Conservation (phyloP, 2,888 invertebrate genomes). For the Thymelicus acteon region DNA sequence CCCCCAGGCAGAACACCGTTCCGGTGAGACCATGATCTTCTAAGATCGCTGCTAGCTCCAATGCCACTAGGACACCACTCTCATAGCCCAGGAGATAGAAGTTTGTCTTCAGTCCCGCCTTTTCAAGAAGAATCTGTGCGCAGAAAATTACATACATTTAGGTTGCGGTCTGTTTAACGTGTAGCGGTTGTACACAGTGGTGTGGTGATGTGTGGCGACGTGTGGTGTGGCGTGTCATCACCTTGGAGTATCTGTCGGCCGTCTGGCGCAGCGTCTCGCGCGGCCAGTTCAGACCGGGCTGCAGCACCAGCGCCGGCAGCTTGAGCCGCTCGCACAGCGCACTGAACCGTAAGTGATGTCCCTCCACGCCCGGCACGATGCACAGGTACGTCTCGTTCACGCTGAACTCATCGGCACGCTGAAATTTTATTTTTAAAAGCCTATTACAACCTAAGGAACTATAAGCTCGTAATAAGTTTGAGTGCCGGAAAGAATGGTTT, state of each 20-base stretch:
- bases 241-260: constrained; percentile 56
- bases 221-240: no score
- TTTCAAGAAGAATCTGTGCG: constrained; percentile 46
- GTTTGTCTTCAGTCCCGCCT: constrained; percentile 41
- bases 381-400: constrained; percentile 50
- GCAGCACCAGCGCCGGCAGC: constrained; percentile 57
- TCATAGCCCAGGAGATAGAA: constrained; percentile 56
- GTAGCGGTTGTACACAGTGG: background rate
- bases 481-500: no score
- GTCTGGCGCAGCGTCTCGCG: constrained; percentile 53
- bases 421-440: constrained; percentile 8
- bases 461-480: no score
- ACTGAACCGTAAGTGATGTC: constrained; percentile 54
- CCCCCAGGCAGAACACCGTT: constrained; percentile 63
- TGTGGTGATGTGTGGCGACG: no score
- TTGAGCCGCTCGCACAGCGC: constrained; percentile 57
- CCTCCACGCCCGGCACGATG: constrained; percentile 63
- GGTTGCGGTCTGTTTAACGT: background rate
- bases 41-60: constrained; percentile 54
- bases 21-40: constrained; percentile 57
- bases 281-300: constrained; percentile 53
- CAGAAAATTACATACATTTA: background rate
- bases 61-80: constrained; percentile 51
- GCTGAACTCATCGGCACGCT: constrained; percentile 60
- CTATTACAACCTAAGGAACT: no score